Percentiles rank a stretch among this genome's conserved stretches.
These are phyloP conservation scores for Sarcophaga subvicina DNA, from an alignment of 2,888 invertebrate genomes.

Conservation along the genomic window DNA sequence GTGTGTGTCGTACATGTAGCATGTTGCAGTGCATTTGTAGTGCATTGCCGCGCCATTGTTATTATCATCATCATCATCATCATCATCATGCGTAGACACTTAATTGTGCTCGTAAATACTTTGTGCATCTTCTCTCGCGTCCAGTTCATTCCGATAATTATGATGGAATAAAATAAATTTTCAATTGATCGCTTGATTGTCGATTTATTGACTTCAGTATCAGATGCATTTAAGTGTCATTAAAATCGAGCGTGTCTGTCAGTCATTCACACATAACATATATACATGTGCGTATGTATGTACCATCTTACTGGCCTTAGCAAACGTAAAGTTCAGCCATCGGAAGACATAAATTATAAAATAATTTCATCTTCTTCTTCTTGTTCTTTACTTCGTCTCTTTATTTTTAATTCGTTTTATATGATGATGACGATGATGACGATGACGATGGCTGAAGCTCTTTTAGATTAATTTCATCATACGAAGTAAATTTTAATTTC, in stretches of 20 bases:
- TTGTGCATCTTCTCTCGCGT: conserved; percentile 23
- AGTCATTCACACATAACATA: conserved; percentile 2
- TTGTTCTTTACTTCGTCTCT: not conserved
- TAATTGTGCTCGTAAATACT: conserved; percentile 38
- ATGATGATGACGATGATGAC: too few relatives aligned
- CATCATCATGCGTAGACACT: conserved; percentile 33
- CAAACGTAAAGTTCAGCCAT: conserved; percentile 18
- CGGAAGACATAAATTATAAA: conserved; percentile 50
- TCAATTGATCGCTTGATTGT: conserved; percentile 79
- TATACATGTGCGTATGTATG: not conserved
- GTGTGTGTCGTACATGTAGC: not conserved
- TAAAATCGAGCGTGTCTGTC: conserved; percentile 53
- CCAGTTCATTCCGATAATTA: conserved; percentile 75
- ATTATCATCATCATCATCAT: conserved; percentile 29
- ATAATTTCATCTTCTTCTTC: not conserved
- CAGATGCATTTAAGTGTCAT: conserved; percentile 67
- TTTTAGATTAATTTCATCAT: not conserved
- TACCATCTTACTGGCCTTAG: not conserved
- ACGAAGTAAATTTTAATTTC: not conserved
- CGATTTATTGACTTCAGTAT: conserved; percentile 78
- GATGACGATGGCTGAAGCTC: too few relatives aligned
- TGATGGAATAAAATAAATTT: conserved; percentile 80
- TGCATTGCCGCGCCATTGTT: not conserved
- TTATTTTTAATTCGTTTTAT: not conserved
- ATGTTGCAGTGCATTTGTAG: not conserved